phyloP scores from a whole-genome alignment of 2,888 invertebrate genomes.

The Scaeva pyrastri region DNA sequence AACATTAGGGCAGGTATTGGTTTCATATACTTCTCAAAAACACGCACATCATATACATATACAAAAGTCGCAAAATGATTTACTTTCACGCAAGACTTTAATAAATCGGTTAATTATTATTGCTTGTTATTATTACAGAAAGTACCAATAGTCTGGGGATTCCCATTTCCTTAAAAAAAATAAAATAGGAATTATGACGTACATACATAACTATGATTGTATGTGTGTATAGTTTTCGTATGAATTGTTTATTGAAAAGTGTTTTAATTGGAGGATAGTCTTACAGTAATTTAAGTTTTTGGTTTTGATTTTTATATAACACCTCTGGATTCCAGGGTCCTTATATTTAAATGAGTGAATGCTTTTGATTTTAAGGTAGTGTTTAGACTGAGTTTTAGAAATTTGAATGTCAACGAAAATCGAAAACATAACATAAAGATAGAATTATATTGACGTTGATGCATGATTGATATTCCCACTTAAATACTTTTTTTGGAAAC shows the following conservation, averaged over 20 bases:
- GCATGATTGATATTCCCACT: no score
- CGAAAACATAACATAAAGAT: no score
- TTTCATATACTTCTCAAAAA: neutral
- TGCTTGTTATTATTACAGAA: neutral
- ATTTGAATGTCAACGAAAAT: no score
- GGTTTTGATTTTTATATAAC: neutral
- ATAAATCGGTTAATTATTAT: conserved; percentile 25
- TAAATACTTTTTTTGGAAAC: no score
- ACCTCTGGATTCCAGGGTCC: neutral
- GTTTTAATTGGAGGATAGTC: no score
- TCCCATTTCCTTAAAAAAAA: conserved; percentile 1
- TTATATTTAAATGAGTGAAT: no score
- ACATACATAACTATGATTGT: neutral
- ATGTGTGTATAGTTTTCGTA: neutral
- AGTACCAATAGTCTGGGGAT: conserved; percentile 5
- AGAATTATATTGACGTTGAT: no score
- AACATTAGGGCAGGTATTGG: neutral
- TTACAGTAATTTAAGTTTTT: no score
- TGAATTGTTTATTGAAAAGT: neutral
- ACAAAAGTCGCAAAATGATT: conserved; percentile 14
- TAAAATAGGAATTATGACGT: neutral
- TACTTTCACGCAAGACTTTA: conserved; percentile 29
- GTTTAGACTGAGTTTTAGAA: no score
- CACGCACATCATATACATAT: neutral
- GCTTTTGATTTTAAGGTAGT: no score